These are phyloP conservation scores for Amia ocellicauda DNA, from an alignment of 2,113 vertebrate species.

Conservation along the genomic window DNA sequence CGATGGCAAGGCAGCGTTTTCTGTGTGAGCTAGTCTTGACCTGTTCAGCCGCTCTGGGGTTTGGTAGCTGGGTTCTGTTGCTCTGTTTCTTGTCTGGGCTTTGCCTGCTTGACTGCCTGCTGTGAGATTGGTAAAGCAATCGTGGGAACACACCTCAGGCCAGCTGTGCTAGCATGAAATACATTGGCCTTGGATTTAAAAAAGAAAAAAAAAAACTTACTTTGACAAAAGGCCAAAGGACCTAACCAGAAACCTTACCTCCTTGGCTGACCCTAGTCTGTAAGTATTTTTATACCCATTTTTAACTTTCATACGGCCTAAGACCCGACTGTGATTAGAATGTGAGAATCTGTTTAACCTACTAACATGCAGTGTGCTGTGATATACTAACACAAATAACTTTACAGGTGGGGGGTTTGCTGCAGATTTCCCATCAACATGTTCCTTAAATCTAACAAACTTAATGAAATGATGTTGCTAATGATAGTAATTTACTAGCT, in stretches of 20 bases:
- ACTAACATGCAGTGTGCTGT: constrained; percentile 30
- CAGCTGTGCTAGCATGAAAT: constrained; percentile 80
- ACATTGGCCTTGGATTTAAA: background rate
- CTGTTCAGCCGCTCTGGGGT: constrained; percentile 49
- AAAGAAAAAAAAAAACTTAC: background rate
- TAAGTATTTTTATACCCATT: constrained; percentile 75
- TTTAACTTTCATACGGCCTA: background rate
- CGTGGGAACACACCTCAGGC: constrained; percentile 84
- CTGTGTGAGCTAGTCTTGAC: background rate
- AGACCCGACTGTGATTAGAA: background rate
- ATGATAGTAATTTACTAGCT: too few species aligned
- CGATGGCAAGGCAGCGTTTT: background rate
- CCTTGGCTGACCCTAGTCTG: constrained; percentile 65
- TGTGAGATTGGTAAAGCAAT: constrained; percentile 65
- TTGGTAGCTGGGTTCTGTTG: constrained; percentile 24
- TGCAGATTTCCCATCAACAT: too few species aligned
- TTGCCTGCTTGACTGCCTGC: constrained; percentile 68
- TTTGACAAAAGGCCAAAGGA: constrained; percentile 58
- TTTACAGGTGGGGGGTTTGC: too few species aligned
- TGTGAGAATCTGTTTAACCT: constrained; percentile 6
- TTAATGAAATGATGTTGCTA: too few species aligned
- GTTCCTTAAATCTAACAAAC: too few species aligned
- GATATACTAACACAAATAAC: background rate
- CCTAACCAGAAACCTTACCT: constrained; percentile 64
- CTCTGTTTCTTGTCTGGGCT: constrained; percentile 39